phyloP scores from a whole-genome alignment of 2,797 vertebrate genomes.

The Cyprinodon diabolis region DNA sequence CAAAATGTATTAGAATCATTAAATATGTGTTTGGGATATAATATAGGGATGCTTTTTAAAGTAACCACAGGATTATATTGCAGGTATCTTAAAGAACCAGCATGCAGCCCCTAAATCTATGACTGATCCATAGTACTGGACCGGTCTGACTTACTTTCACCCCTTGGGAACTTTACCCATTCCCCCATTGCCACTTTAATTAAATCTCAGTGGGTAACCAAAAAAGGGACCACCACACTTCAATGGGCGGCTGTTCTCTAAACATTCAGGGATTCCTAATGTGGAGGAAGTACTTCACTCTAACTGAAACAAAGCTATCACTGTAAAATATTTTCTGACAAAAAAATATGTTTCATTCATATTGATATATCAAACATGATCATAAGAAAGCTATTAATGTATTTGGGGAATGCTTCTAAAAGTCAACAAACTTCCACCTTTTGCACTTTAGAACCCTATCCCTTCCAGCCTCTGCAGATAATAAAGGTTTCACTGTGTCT shows the following conservation, averaged over 20 bases:
- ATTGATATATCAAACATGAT: background rate
- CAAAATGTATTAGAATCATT: no score
- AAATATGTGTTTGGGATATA: no score
- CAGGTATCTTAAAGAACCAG: no score
- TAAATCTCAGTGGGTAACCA: background rate
- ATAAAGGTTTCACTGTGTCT: constrained; percentile 8
- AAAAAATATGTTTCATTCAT: background rate
- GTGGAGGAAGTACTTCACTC: background rate
- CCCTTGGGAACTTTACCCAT: no score
- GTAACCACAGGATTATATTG: no score
- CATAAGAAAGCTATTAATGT: background rate
- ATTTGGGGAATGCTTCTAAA: background rate
- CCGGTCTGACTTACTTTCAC: no score
- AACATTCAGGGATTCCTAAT: no score
- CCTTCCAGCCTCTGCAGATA: constrained; percentile 17
- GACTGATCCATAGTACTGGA: no score
- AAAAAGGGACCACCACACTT: background rate
- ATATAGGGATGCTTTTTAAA: no score
- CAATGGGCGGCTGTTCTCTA: background rate
- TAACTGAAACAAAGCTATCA: background rate
- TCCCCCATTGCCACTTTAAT: background rate
- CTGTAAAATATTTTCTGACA: background rate
- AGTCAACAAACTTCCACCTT: constrained; percentile 1
- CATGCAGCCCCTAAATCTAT: no score
- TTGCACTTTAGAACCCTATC: constrained; percentile 1